Evolutionary conservation across 2,888 invertebrate species (phyloP).

Genomic region (Netelia fuscicornis): DNA sequence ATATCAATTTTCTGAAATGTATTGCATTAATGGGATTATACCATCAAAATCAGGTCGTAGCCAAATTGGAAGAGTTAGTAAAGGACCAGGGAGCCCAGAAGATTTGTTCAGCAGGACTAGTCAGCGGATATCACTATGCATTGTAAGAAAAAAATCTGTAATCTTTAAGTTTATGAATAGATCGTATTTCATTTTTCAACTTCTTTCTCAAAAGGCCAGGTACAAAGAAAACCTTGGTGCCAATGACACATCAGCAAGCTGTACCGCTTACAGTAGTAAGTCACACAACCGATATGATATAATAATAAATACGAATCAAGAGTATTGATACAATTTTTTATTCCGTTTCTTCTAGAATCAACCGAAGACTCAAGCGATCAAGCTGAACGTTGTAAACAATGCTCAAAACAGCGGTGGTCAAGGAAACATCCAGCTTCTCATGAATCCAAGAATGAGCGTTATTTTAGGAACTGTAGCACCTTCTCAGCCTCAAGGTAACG

Average conservation of each 20-base stretch:
- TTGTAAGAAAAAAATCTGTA: conserved; percentile 75
- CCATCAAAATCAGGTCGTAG: conserved; percentile 73
- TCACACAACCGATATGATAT: conserved; percentile 49
- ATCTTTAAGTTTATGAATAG: background rate
- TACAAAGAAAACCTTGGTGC: conserved; percentile 71
- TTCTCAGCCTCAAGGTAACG: conserved; percentile 54
- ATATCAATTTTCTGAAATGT: too few species aligned
- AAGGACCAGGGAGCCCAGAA: conserved; percentile 82
- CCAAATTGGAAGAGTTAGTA: conserved; percentile 80
- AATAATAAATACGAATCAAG: background rate
- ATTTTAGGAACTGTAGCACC: conserved; percentile 84
- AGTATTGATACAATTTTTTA: background rate
- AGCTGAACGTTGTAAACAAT: conserved; percentile 81
- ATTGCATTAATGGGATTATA: background rate
- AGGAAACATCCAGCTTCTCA: conserved; percentile 85
- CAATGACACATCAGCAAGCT: conserved; percentile 73
- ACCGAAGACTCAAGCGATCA: conserved; percentile 79
- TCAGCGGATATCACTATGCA: conserved; percentile 81
- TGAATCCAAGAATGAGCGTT: conserved; percentile 86
- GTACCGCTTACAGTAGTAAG: conserved; percentile 78
- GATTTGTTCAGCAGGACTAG: conserved; percentile 79
- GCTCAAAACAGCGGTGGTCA: conserved; percentile 73
- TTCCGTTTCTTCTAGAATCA: conserved; percentile 65
- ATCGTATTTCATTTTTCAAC: conserved; percentile 9
- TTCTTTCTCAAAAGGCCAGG: conserved; percentile 69